phyloP scores from a whole-genome alignment of 2,888 invertebrate genomes.

The Eledone cirrhosa region DNA sequence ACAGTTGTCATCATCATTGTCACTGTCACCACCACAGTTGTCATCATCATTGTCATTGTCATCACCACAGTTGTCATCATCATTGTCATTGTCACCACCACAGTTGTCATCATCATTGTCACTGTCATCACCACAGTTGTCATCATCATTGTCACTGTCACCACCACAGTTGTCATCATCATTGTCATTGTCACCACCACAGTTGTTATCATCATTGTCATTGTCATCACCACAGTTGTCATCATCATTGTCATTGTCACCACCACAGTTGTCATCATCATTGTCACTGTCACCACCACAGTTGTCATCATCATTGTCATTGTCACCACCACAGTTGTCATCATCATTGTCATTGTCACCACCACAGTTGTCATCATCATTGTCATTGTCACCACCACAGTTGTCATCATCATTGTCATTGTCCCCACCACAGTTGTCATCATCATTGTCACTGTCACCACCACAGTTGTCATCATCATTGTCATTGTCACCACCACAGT shows the following conservation, averaged over 20 bases:
- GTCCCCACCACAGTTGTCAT: constrained; percentile 26
- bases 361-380: constrained; percentile 23
- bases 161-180: constrained; percentile 30
- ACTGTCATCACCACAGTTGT: constrained; percentile 30
- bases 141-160: constrained; percentile 31
- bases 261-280: constrained; percentile 25
- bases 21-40: too few relatives aligned
- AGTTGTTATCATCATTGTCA: too few relatives aligned
- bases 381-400: constrained; percentile 5
- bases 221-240: constrained; percentile 16
- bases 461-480: constrained; percentile 28
- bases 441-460: constrained; percentile 29
- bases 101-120: too few relatives aligned
- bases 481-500: constrained; percentile 30
- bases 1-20: too few relatives aligned
- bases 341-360: constrained; percentile 12
- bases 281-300: constrained; percentile 28
- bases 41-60: too few relatives aligned
- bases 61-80: too few relatives aligned
- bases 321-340: not conserved
- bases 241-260: constrained; percentile 29
- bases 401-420: constrained; percentile 28
- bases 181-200: too few relatives aligned
- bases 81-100: too few relatives aligned
- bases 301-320: constrained; percentile 7